Conservation (phyloP, 1,140 invertebrate species). For the Phenacoccus solenopsis region DNA sequence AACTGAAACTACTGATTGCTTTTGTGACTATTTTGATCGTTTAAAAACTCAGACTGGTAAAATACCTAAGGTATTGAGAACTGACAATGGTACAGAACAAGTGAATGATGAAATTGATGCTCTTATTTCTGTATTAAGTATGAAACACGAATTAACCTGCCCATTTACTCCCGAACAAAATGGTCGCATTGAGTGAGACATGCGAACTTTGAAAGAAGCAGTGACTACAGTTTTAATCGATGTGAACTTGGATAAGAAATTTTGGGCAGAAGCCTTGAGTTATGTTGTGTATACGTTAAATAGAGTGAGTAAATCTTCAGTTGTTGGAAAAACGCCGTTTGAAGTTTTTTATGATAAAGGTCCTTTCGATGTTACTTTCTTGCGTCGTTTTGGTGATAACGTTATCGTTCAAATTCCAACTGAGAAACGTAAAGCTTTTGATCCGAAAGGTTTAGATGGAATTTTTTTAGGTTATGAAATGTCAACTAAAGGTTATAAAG, state of each 20-base stretch:
- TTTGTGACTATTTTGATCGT: conserved; percentile 19
- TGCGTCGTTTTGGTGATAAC: conserved; percentile 33
- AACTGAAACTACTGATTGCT: conserved; percentile 18
- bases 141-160: conserved; percentile 23
- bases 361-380: conserved; percentile 29
- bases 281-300: conserved; percentile 29
- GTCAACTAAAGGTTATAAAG: conserved; percentile 26
- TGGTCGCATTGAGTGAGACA: conserved; percentile 32
- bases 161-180: conserved; percentile 32
- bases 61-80: conserved; percentile 14
- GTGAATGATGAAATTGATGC: conserved; percentile 18
- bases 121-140: conserved; percentile 9
- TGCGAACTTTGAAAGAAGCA: conserved; percentile 34
- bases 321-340: conserved; percentile 29
- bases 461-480: conserved; percentile 27
- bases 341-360: too few species aligned
- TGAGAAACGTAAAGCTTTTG: conserved; percentile 29
- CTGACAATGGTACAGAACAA: conserved; percentile 24
- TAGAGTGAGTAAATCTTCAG: conserved; percentile 24
- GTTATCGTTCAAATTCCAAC: conserved; percentile 32
- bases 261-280: conserved; percentile 33
- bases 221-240: conserved; percentile 30
- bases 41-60: conserved; percentile 4
- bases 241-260: conserved; percentile 10
- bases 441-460: conserved; percentile 22